Base-by-base conservation (phyloP, 2,797 vertebrate species). In the Clarias fuscus region DNA sequence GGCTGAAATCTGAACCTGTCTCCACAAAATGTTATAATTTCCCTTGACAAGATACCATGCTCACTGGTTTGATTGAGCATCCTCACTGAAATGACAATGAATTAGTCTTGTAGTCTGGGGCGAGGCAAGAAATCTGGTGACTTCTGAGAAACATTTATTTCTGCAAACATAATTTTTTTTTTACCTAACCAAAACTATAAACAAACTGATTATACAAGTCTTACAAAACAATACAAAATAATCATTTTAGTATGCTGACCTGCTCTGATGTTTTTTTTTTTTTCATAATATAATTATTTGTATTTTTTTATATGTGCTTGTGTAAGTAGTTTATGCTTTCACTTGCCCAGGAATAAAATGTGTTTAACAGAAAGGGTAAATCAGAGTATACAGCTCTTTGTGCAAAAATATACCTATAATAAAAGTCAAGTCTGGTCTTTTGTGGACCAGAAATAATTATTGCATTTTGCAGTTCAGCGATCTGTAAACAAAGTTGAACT, bases 401-500 rank as follows among this genome's bases (percentile, higher is more conserved):
- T 62, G 20, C 24, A 40, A 61, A 78, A 40, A 37, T 33, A 40
- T 14, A 37, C 24, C 30, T 24, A 15, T 61, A 37, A 79, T 79
- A 61, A 37, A 37, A 61, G 30, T 61, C 18, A 61, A 40, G 11
- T 79, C 37, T 79, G 24, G 58, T 62, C 53, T 15, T 79, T 79
- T 62, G 33, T 62, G 30, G 20, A 40, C 58, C 20, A 24, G 58
- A 37, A 62, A 30, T 72, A 53, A 33, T 83, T 20, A 75, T 76
- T 83, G 65, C 53, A 68, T 78, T 83, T 37, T 33, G 48, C 30
- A 65, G 30, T 71, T 67, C 85, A 75, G 59, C 82, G 79, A 72
- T 77, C 71, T 70, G 85, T 82, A 48, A 33, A 59, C 33, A 30
- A 83, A 61, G 71, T 48, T 68, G 37, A 68, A 61, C 17, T 78